These are phyloP conservation scores for Tetranychus piercei DNA, from an alignment of 2,888 invertebrate species.

Conservation along the genomic window DNA sequence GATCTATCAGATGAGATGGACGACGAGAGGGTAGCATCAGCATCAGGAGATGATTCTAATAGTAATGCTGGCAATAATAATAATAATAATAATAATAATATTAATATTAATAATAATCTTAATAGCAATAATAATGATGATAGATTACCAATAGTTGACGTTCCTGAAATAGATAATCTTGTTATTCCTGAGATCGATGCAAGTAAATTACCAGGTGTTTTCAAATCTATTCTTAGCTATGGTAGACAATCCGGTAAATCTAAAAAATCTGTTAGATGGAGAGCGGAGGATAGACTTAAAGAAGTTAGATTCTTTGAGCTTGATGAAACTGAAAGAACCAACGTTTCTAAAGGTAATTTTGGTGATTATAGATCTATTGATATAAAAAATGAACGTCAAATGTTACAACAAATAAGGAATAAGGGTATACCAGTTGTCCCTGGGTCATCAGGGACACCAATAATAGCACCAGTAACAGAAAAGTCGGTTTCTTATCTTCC, in stretches of 20 bases:
- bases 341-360: constrained; percentile 17
- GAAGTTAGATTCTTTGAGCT: constrained; percentile 74
- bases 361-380: constrained; percentile 14
- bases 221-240: constrained; percentile 8
- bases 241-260: background rate
- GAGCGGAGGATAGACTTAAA: constrained; percentile 62
- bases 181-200: background rate
- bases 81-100: background rate
- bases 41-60: background rate
- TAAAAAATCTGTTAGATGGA: constrained; percentile 36
- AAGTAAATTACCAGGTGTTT: background rate
- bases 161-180: background rate
- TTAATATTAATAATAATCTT: background rate
- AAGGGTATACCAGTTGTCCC: background rate
- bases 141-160: background rate
- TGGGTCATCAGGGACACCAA: background rate
- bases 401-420: background rate
- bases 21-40: background rate
- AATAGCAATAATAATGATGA: background rate
- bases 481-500: background rate
- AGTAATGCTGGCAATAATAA: background rate
- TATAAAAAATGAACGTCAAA: constrained; percentile 17
- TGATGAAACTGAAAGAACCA: constrained; percentile 71
- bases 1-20: background rate
- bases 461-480: background rate